Evolutionary conservation across 2,888 invertebrate species (phyloP).

Genomic region (Drosophila peninsularis): DNA sequence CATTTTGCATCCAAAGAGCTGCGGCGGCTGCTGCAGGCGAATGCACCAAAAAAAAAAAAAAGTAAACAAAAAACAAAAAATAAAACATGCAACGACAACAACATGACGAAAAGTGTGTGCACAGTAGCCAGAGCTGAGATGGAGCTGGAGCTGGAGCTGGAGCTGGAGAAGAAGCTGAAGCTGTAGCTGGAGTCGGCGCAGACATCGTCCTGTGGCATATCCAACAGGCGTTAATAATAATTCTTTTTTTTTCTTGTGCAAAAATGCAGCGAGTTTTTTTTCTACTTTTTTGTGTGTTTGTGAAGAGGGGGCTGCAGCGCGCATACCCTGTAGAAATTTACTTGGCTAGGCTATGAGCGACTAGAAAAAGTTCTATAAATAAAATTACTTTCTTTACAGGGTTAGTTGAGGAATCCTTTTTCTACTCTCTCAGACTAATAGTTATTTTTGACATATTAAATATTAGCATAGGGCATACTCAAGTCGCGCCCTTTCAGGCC

Average conservation of each 20-base stretch:
- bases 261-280: conserved; percentile 63
- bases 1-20: conserved; percentile 68
- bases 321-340: conserved; percentile 29
- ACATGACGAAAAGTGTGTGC: conserved; percentile 63
- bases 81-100: conserved; percentile 56
- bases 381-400: neutral
- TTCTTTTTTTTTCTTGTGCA: conserved; percentile 50
- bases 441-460: neutral
- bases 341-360: neutral
- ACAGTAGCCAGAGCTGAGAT: conserved; percentile 53
- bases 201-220: conserved; percentile 80
- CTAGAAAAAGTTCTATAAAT: neutral
- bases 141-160: conserved; percentile 10
- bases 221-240: conserved; percentile 82
- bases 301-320: conserved; percentile 16
- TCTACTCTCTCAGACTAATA: neutral
- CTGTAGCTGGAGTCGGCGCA: conserved; percentile 37
- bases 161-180: conserved; percentile 27
- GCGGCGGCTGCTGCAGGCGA: conserved; percentile 69
- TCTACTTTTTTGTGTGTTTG: conserved; percentile 20
- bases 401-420: neutral
- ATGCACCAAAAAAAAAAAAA: conserved; percentile 75
- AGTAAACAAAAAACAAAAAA: conserved; percentile 29
- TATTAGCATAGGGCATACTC: conserved; percentile 7
- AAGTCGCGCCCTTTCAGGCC: neutral